phyloP scores from a whole-genome alignment of 2,797 vertebrate species.

The Diceros bicornis region DNA sequence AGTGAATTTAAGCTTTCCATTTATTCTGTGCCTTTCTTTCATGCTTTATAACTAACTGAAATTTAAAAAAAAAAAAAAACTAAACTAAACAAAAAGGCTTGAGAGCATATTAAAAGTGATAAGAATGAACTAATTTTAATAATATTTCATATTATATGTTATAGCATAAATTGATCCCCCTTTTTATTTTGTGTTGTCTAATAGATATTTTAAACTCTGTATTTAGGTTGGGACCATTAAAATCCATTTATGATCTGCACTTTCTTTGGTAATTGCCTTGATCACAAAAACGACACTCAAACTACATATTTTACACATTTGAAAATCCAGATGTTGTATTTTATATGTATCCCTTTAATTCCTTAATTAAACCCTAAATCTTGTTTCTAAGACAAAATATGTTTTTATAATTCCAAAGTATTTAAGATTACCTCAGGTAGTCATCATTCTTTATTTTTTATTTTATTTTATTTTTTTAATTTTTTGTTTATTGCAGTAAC shows the following conservation, averaged over 20 bases:
- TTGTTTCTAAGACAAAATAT: conserved; percentile 19
- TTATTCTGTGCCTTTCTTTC: neutral
- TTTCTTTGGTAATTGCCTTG: conserved; percentile 43
- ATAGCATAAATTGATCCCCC: neutral
- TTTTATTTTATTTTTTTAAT: no score
- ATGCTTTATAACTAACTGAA: neutral
- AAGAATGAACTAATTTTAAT: neutral
- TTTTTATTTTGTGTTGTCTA: neutral
- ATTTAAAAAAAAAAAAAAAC: neutral
- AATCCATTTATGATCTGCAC: neutral
- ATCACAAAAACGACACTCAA: conserved; percentile 52
- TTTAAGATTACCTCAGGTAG: neutral
- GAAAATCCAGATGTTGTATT: neutral
- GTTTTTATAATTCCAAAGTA: neutral
- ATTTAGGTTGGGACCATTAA: neutral
- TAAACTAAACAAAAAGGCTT: neutral
- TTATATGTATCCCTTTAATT: neutral
- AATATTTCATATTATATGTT: neutral
- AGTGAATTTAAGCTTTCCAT: conserved; percentile 23
- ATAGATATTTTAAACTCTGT: neutral
- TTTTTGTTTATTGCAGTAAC: no score
- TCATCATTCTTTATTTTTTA: no score
- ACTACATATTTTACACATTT: neutral
- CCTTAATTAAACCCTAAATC: conserved; percentile 2
- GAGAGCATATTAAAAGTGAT: neutral